A percentile compares a stretch with the other conserved stretches of the same genome.
Conservation (phyloP, 2,113 vertebrate species). For the Phylloscopus trochiloides region DNA sequence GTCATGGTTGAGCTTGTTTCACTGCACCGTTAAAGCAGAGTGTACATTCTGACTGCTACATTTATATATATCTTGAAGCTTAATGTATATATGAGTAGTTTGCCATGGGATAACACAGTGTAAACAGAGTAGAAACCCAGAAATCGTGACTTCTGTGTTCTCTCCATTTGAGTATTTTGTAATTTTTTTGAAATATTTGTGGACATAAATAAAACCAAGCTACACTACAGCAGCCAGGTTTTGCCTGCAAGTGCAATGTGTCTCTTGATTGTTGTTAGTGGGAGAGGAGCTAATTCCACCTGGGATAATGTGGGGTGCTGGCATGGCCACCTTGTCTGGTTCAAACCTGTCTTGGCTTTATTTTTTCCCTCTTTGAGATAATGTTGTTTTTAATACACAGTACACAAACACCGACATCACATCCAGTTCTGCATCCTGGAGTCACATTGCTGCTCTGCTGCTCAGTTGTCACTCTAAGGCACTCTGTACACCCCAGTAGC, state of each 20-base stretch:
- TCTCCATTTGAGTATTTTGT: constrained; percentile 99
- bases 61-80: constrained; percentile 99
- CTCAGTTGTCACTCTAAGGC: rapidly evolving
- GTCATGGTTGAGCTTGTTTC: constrained; percentile 93
- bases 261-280: constrained; percentile 14
- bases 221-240: constrained; percentile 86
- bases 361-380: neutral
- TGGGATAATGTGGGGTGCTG: neutral
- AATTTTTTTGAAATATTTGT: constrained; percentile 99
- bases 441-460: neutral
- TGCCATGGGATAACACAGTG: constrained; percentile 98
- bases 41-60: constrained; percentile 94
- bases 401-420: rapidly evolving
- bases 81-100: constrained; percentile 99
- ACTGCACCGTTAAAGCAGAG: constrained; percentile 90
- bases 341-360: neutral
- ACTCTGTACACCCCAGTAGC: rapidly evolving
- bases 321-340: neutral
- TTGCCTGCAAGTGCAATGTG: constrained; percentile 28
- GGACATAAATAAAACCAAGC: constrained; percentile 99
- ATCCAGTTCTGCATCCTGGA: neutral
- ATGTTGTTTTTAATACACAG: neutral
- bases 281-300: neutral
- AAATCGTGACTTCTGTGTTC: constrained; percentile 99
- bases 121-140: constrained; percentile 99